phyloP scores from a whole-genome alignment of 1,140 invertebrate species.

The Caenorhabditis inopinata region DNA sequence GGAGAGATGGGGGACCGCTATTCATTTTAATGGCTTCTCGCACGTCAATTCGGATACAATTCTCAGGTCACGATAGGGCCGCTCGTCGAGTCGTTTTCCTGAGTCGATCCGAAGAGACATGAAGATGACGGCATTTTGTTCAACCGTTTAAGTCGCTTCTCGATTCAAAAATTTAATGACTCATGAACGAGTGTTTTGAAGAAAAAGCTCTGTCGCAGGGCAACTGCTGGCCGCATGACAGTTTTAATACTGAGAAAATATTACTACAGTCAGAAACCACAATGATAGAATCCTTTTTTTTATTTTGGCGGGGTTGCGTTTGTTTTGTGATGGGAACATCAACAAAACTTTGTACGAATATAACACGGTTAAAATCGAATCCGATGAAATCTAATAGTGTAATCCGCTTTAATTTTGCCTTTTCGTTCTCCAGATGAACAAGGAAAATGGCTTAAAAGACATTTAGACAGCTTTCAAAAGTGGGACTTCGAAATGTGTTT shows the following conservation, averaged over 20 bases:
- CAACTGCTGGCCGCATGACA: background rate
- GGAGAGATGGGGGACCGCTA: background rate
- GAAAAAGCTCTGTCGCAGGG: background rate
- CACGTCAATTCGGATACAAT: background rate
- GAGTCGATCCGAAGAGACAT: constrained; percentile 1
- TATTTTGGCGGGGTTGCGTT: too few relatives aligned
- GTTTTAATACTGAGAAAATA: background rate
- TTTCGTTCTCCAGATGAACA: too few relatives aligned
- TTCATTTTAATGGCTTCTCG: background rate
- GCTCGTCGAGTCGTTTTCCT: background rate
- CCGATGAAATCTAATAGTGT: too few relatives aligned
- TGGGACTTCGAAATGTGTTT: too few relatives aligned
- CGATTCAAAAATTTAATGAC: constrained; percentile 24
- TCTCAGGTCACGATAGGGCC: background rate
- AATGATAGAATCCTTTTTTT: too few relatives aligned
- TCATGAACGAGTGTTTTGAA: background rate
- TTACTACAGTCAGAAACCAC: too few relatives aligned
- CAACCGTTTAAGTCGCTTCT: background rate
- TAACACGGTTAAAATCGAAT: too few relatives aligned
- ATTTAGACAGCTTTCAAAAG: too few relatives aligned
- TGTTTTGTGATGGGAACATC: too few relatives aligned
- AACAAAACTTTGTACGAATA: too few relatives aligned
- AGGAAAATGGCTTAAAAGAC: too few relatives aligned
- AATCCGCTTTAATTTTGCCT: too few relatives aligned
- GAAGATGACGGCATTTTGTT: background rate